These are phyloP conservation scores for Phycodurus eques DNA, from an alignment of 2,113 vertebrate genomes.

Conservation along the genomic window DNA sequence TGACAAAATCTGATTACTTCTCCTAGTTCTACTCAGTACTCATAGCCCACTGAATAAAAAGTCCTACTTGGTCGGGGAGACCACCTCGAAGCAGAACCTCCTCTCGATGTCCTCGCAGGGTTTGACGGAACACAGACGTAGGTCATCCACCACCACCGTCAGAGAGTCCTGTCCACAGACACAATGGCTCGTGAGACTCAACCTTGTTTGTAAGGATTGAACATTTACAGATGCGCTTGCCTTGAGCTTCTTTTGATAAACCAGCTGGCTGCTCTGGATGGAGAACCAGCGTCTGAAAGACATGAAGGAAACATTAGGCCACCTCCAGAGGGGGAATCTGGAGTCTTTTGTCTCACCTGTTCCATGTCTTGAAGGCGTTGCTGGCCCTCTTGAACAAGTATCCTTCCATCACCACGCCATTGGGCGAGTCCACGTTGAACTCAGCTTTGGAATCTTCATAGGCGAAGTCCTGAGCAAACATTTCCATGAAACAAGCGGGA, in stretches of 20 bases:
- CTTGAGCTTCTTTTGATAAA: conserved; percentile 98
- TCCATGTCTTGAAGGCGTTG: conserved; percentile 98
- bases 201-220: background rate
- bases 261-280: conserved; percentile 98
- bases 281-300: conserved; percentile 92
- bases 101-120: conserved; percentile 95
- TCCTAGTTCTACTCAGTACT: background rate
- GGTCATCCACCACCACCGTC: conserved; percentile 95
- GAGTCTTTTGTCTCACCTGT: conserved; percentile 75
- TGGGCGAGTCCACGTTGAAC: conserved; percentile 90
- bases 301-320: conserved; percentile 28
- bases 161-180: conserved; percentile 80
- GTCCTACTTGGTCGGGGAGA: conserved; percentile 93
- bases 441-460: conserved; percentile 91
- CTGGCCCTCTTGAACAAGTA: conserved; percentile 98
- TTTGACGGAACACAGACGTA: conserved; percentile 91
- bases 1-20: too few species aligned
- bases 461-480: conserved; percentile 82
- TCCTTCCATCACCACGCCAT: conserved; percentile 97
- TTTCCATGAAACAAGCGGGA: background rate
- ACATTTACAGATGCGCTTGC: conserved; percentile 54
- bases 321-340: background rate
- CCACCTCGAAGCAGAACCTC: conserved; percentile 97
- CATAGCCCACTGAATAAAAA: background rate
- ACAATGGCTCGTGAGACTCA: background rate